Conservation (phyloP, 2,113 vertebrate genomes). For the Odontesthes bonariensis region DNA sequence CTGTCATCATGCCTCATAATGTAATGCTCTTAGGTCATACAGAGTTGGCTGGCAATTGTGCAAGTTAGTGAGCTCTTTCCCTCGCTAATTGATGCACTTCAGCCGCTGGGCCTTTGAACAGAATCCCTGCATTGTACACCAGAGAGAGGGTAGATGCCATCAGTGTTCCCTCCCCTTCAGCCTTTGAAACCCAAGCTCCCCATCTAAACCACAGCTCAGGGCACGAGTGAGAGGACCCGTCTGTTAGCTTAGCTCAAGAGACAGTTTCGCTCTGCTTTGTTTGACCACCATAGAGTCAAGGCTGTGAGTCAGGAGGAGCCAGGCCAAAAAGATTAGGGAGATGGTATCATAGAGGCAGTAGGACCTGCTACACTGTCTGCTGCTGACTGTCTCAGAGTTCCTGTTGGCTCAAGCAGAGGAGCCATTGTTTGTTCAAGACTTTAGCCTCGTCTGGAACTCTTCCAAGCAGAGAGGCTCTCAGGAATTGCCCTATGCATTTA, state of each 20-base stretch:
- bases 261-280: constrained; percentile 51
- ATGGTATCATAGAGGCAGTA: constrained; percentile 59
- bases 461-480: constrained; percentile 25
- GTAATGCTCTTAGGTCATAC: constrained; percentile 73
- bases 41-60: constrained; percentile 59
- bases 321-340: constrained; percentile 63
- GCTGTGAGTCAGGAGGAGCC: constrained; percentile 40
- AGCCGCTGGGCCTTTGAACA: constrained; percentile 82
- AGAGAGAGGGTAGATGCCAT: constrained; percentile 79
- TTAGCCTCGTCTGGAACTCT: constrained; percentile 41
- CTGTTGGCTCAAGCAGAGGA: constrained; percentile 22
- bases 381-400: constrained; percentile 23
- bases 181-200: constrained; percentile 82
- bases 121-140: constrained; percentile 70
- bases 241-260: constrained; percentile 80
- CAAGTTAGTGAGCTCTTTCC: constrained; percentile 49
- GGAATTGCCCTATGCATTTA: constrained; percentile 2
- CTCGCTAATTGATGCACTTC: constrained; percentile 81
- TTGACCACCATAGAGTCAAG: constrained; percentile 46
- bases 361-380: constrained; percentile 33
- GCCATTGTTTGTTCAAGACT: constrained; percentile 68
- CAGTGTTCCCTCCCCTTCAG: constrained; percentile 59
- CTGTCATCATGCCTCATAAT: constrained; percentile 54
- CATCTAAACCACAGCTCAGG: constrained; percentile 67
- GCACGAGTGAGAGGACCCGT: constrained; percentile 80